A percentile compares a stretch with the other conserved stretches of the same genome.
Conservation (phyloP, 1,140 invertebrate species). For the Agraylea sexmaculata region DNA sequence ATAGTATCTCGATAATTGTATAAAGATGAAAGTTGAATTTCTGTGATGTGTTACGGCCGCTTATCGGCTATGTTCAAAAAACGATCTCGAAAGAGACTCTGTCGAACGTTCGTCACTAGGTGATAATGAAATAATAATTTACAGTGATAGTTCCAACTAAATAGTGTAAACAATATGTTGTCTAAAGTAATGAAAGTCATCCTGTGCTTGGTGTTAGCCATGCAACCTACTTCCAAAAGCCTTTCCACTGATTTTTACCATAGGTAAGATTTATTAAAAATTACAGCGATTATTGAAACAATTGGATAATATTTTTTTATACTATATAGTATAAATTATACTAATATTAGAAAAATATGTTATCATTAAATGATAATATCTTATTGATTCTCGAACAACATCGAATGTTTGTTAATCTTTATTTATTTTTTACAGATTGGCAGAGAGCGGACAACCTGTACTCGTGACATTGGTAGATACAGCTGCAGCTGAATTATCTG, state of each 20-base stretch:
- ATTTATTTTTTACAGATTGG: slow-evolving; percentile 43
- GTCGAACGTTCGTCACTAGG: too few relatives aligned
- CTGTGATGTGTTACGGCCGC: too few relatives aligned
- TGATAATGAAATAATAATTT: too few relatives aligned
- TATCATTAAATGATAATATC: slow-evolving; percentile 9
- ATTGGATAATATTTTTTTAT: too few relatives aligned
- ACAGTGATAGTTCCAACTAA: neutral
- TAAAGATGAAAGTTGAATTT: too few relatives aligned
- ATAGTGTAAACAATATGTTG: slow-evolving; percentile 14
- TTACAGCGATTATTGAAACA: too few relatives aligned
- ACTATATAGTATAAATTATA: slow-evolving; percentile 3
- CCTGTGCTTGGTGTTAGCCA: slow-evolving; percentile 19
- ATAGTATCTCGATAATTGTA: too few relatives aligned
- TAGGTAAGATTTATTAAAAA: too few relatives aligned
- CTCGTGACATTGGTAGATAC: slow-evolving; percentile 51
- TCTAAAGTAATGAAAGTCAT: slow-evolving; percentile 19
- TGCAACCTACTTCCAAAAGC: slow-evolving; percentile 19
- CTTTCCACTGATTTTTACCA: slow-evolving; percentile 19
- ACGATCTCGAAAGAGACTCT: too few relatives aligned
- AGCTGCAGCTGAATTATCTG: slow-evolving; percentile 45
- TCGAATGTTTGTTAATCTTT: slow-evolving; percentile 1
- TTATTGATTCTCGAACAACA: slow-evolving; percentile 6
- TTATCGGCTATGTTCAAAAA: too few relatives aligned
- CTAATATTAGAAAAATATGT: too few relatives aligned
- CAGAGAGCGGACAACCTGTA: slow-evolving; percentile 49